Evolutionary conservation across 2,888 invertebrate genomes (phyloP).

Genomic region (Halictus ligatus): DNA sequence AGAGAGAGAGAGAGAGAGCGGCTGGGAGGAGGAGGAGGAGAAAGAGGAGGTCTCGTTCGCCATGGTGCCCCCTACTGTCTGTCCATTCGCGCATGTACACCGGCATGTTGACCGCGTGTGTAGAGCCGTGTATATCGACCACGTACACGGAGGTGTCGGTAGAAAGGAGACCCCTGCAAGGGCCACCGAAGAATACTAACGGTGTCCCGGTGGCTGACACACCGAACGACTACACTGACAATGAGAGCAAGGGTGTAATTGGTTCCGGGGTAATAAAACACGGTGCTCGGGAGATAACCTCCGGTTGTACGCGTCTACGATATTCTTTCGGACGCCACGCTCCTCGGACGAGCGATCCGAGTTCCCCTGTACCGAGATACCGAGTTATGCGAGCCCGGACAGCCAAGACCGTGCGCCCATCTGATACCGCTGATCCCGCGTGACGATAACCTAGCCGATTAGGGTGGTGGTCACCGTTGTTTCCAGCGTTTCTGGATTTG

Average conservation of each 20-base stretch:
- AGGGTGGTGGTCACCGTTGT: neutral
- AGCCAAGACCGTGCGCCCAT: neutral
- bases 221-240: conserved; percentile 44
- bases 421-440: neutral
- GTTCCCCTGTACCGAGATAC: neutral
- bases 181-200: conserved; percentile 59
- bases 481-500: too few species aligned
- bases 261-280: conserved; percentile 64
- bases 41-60: neutral
- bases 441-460: neutral
- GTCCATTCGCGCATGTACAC: conserved; percentile 57
- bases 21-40: too few species aligned
- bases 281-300: conserved; percentile 39
- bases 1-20: too few species aligned
- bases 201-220: conserved; percentile 57
- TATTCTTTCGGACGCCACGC: conserved; percentile 12
- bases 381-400: neutral
- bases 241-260: conserved; percentile 61
- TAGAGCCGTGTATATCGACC: conserved; percentile 58
- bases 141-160: conserved; percentile 66
- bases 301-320: conserved; percentile 40
- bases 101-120: conserved; percentile 60
- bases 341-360: neutral
- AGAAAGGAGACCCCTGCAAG: conserved; percentile 54
- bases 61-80: conserved; percentile 21